These are phyloP conservation scores for Antidorcas marsupialis DNA, from an alignment of 2,113 vertebrate species.

Conservation along the genomic window DNA sequence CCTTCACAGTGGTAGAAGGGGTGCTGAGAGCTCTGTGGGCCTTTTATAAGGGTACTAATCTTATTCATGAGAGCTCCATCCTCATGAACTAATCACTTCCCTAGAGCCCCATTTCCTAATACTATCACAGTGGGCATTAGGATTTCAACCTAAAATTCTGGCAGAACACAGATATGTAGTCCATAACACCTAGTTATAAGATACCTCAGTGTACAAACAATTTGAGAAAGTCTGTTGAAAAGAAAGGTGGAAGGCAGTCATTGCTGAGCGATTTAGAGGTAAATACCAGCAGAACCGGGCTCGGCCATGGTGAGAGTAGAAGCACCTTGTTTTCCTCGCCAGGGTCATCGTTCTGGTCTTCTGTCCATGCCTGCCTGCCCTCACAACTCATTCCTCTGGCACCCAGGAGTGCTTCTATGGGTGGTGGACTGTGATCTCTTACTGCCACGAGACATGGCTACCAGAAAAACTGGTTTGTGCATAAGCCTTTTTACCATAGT, in stretches of 20 bases:
- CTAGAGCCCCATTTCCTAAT: neutral
- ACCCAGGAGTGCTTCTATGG: neutral
- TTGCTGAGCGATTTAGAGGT: neutral
- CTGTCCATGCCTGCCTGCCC: neutral
- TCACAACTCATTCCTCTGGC: neutral
- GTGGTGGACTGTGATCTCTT: neutral
- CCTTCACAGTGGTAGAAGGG: neutral
- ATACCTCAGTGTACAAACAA: neutral
- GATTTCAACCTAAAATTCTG: neutral
- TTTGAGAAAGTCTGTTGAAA: neutral
- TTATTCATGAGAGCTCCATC: neutral
- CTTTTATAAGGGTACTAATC: neutral
- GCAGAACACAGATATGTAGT: neutral
- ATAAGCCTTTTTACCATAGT: neutral
- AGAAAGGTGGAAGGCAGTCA: neutral
- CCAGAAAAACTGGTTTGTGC: neutral
- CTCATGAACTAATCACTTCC: neutral
- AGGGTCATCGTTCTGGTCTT: neutral
- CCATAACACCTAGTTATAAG: neutral
- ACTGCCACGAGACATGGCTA: neutral
- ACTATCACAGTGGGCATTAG: neutral
- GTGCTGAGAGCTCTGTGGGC: neutral
- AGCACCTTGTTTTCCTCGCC: neutral
- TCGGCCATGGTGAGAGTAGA: neutral
- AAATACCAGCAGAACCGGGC: neutral